A percentile compares a stretch with the other conserved stretches of the same genome.
Evolutionary conservation across 92 coral and sea anemone species (phyloP).

Genomic region (Galaxea fascicularis): DNA sequence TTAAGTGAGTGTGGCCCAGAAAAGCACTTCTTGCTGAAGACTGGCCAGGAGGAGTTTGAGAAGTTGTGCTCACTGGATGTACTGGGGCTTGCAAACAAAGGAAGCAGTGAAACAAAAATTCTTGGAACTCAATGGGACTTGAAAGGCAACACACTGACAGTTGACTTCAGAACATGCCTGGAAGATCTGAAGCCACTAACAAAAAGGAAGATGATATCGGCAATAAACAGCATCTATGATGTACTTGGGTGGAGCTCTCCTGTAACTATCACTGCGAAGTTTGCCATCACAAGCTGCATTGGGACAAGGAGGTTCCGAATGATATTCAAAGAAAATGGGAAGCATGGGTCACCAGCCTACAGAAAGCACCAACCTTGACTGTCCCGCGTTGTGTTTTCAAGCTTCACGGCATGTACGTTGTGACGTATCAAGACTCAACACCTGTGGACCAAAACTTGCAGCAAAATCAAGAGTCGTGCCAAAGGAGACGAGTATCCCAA

Average conservation of each 20-base stretch:
- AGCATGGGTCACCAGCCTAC: conserved; percentile 43
- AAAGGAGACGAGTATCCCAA: conserved; percentile 49
- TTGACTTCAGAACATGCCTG: conserved; percentile 33
- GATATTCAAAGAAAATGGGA: conserved; percentile 56
- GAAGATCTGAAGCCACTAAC: conserved; percentile 30
- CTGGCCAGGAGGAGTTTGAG: conserved; percentile 69
- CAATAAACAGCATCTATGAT: conserved; percentile 67
- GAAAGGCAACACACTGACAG: conserved; percentile 43
- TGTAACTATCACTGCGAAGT: conserved; percentile 48
- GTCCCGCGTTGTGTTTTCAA: conserved; percentile 73
- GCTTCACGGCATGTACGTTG: conserved; percentile 20
- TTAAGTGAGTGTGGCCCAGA: conserved; percentile 30
- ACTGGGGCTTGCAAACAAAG: conserved; percentile 58
- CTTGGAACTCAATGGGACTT: conserved; percentile 77
- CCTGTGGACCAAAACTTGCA: conserved; percentile 51
- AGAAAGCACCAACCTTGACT: conserved; percentile 26
- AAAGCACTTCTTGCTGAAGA: conserved; percentile 63
- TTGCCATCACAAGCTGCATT: conserved; percentile 39
- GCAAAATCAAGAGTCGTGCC: conserved; percentile 66
- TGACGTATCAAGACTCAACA: conserved; percentile 36
- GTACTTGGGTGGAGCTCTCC: conserved; percentile 68
- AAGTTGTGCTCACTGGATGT: conserved; percentile 77
- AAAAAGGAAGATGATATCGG: conserved; percentile 65
- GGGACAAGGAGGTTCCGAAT: conserved; percentile 67
- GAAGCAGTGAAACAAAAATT: conserved; percentile 55